phyloP scores from a whole-genome alignment of 2,113 vertebrate genomes.

The Sylvia atricapilla region DNA sequence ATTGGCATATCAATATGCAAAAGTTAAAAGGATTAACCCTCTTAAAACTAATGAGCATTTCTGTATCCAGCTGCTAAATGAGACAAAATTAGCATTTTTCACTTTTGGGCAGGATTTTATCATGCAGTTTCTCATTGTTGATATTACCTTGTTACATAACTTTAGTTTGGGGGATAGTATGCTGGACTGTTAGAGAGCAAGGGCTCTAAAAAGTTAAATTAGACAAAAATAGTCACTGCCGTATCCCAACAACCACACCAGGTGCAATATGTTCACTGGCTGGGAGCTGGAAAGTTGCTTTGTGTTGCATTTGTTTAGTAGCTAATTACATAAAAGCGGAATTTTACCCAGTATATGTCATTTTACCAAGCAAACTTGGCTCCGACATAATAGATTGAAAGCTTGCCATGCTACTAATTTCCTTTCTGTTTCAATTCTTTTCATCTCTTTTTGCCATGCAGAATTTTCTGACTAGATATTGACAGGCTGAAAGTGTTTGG shows the following conservation, averaged over 20 bases:
- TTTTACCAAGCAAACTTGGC: constrained; percentile 77
- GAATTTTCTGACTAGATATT: constrained; percentile 78
- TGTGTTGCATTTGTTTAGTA: constrained; percentile 69
- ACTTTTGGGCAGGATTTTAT: constrained; percentile 91
- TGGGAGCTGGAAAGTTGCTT: constrained; percentile 76
- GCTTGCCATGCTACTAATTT: constrained; percentile 78
- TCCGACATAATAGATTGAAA: constrained; percentile 71
- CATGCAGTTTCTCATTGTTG: constrained; percentile 88
- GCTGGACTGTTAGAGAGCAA: constrained; percentile 66
- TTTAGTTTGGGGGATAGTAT: constrained; percentile 76
- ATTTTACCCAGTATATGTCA: constrained; percentile 74
- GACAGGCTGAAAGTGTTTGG: constrained; percentile 75
- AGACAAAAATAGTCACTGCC: constrained; percentile 68
- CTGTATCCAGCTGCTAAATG: constrained; percentile 94
- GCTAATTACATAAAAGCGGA: constrained; percentile 77
- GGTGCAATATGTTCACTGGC: constrained; percentile 62
- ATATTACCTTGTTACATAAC: constrained; percentile 89
- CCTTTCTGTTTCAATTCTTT: constrained; percentile 77
- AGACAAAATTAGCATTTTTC: constrained; percentile 96
- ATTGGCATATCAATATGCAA: constrained; percentile 99
- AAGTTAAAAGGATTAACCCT: constrained; percentile 99
- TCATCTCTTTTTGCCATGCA: constrained; percentile 75
- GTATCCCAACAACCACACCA: constrained; percentile 63
- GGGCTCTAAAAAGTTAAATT: constrained; percentile 77
- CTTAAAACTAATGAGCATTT: constrained; percentile 98